Conservation (phyloP, 2,113 vertebrate species). For the Equus przewalskii region DNA sequence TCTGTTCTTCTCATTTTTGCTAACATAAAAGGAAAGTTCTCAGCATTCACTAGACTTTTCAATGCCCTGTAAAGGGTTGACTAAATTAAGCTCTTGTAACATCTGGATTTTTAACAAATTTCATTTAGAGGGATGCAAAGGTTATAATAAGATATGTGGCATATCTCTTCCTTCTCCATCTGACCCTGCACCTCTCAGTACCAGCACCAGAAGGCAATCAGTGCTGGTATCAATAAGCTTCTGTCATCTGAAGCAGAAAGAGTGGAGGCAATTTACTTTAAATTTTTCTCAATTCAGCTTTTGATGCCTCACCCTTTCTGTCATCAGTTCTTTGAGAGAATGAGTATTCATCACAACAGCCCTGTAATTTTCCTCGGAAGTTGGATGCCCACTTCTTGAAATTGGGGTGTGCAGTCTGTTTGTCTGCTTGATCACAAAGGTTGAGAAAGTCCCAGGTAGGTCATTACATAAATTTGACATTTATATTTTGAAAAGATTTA, state of each 20-base stretch:
- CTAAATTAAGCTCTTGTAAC: neutral
- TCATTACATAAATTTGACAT: slow-evolving; percentile 10
- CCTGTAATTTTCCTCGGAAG: neutral
- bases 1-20: neutral
- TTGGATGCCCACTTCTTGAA: neutral
- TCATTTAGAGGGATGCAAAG: neutral
- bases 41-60: neutral
- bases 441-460: neutral
- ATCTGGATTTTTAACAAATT: slow-evolving; percentile 1
- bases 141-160: neutral
- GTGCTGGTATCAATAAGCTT: neutral
- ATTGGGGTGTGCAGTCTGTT: neutral
- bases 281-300: neutral
- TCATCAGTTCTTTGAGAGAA: neutral
- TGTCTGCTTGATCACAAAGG: neutral
- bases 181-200: neutral
- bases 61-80: neutral
- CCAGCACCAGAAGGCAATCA: neutral
- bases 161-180: neutral
- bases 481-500: neutral
- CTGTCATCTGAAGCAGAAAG: neutral
- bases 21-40: neutral
- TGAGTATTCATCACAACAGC: neutral
- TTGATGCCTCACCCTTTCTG: neutral
- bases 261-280: neutral